A percentile compares a stretch with the other conserved stretches of the same genome.
Evolutionary conservation across 2,797 vertebrate genomes (phyloP).

Genomic region (Crocodylus rhombifer): DNA sequence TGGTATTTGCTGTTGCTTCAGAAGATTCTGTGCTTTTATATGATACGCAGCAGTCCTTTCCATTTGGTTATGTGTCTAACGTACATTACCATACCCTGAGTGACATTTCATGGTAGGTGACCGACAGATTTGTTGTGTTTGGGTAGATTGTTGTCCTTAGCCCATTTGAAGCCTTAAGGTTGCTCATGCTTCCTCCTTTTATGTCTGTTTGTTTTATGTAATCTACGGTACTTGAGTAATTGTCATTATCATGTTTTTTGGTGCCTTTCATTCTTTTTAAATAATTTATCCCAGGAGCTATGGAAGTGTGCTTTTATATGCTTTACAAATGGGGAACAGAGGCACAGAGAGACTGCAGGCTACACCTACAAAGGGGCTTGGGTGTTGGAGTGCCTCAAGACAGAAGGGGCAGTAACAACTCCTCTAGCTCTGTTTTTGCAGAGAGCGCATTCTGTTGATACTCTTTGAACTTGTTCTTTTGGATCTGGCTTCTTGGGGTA

Average conservation of each 20-base stretch:
- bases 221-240: not conserved
- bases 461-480: too few relatives aligned
- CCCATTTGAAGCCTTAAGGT: not conserved
- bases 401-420: too few relatives aligned
- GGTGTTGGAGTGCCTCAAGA: too few relatives aligned
- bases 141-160: not conserved
- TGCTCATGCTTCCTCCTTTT: not conserved
- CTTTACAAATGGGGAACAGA: not conserved
- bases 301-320: not conserved
- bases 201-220: not conserved
- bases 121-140: not conserved
- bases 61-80: conserved; percentile 94
- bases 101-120: conserved; percentile 93
- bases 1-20: conserved; percentile 97
- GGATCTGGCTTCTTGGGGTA: too few relatives aligned
- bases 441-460: too few relatives aligned
- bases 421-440: too few relatives aligned
- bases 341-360: not conserved
- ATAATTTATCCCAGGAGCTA: not conserved
- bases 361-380: too few relatives aligned
- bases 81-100: conserved; percentile 99
- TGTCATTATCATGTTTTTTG: not conserved
- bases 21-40: conserved; percentile 96
- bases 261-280: not conserved
- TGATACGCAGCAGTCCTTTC: conserved; percentile 94